Conservation (phyloP, 2,888 invertebrate genomes). For the Drosophila setosimentum region DNA sequence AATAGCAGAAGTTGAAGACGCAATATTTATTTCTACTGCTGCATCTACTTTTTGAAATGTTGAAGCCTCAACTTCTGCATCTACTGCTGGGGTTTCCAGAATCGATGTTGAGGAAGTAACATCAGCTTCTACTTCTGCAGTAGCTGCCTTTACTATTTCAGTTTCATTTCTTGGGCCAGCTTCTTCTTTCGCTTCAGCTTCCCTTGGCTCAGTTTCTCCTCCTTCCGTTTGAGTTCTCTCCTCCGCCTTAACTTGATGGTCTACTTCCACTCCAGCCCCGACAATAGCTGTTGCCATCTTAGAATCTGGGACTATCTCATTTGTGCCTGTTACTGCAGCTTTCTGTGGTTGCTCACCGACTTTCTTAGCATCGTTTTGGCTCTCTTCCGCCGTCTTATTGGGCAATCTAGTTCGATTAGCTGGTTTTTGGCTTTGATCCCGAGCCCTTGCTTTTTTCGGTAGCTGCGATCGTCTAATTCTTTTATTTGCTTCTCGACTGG, state of each 20-base stretch:
- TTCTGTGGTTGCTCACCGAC: background rate
- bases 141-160: background rate
- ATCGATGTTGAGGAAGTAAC: background rate
- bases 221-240: background rate
- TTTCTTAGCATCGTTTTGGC: background rate
- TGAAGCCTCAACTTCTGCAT: background rate
- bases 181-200: background rate
- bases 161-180: background rate
- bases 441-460: slow-evolving; percentile 45
- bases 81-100: background rate
- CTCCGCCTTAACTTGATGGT: background rate
- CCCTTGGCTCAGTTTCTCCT: background rate
- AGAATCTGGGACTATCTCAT: no score
- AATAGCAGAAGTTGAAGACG: background rate
- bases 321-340: background rate
- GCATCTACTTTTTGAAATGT: background rate
- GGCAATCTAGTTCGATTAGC: slow-evolving; percentile 41
- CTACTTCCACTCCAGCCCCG: background rate
- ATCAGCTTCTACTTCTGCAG: no score
- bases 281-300: background rate
- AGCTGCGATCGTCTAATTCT: slow-evolving; percentile 54
- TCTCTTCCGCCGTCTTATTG: slow-evolving; percentile 1
- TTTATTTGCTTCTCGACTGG: slow-evolving; percentile 57
- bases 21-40: background rate
- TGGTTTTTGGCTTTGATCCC: slow-evolving; percentile 67